Evolutionary conservation across 1,140 invertebrate species (phyloP).

Genomic region (Lordiphosa clarofinis): DNA sequence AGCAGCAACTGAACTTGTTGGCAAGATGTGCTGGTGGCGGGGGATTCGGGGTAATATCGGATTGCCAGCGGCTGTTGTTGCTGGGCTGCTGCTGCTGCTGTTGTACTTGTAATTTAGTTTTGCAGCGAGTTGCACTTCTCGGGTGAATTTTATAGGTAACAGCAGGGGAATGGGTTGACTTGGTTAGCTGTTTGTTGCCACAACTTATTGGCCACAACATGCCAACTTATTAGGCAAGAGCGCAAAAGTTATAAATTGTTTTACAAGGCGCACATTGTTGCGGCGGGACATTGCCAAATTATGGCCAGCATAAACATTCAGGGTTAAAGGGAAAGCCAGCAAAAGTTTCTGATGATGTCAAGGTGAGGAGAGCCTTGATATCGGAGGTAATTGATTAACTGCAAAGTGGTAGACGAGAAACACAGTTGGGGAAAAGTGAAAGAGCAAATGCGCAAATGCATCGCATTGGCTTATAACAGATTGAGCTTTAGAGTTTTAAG

Average conservation of each 20-base stretch:
- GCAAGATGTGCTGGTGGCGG: constrained; percentile 33
- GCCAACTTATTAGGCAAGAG: constrained; percentile 75
- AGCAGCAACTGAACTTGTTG: constrained; percentile 35
- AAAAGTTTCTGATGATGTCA: too few relatives aligned
- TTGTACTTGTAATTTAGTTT: constrained; percentile 68
- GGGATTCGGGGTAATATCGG: constrained; percentile 12
- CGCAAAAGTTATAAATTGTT: constrained; percentile 77
- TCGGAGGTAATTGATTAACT: too few relatives aligned
- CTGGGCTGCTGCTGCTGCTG: constrained; percentile 25
- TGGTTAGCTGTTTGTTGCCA: constrained; percentile 32
- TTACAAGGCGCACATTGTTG: constrained; percentile 69
- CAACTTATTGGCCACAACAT: constrained; percentile 76
- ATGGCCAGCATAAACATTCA: constrained; percentile 29
- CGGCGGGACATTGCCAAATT: constrained; percentile 7
- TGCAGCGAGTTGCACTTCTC: constrained; percentile 30
- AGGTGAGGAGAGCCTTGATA: too few relatives aligned
- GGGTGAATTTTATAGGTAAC: neutral
- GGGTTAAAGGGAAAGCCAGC: too few relatives aligned
- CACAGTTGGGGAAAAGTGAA: too few relatives aligned
- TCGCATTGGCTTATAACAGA: too few relatives aligned
- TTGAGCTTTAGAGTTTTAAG: too few relatives aligned
- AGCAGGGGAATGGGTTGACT: neutral
- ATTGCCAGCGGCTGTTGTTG: constrained; percentile 31
- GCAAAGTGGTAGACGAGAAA: too few relatives aligned
- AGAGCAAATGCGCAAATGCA: too few relatives aligned